phyloP scores from a whole-genome alignment of 1,140 invertebrate genomes.

The Trachelipus rathkii region DNA sequence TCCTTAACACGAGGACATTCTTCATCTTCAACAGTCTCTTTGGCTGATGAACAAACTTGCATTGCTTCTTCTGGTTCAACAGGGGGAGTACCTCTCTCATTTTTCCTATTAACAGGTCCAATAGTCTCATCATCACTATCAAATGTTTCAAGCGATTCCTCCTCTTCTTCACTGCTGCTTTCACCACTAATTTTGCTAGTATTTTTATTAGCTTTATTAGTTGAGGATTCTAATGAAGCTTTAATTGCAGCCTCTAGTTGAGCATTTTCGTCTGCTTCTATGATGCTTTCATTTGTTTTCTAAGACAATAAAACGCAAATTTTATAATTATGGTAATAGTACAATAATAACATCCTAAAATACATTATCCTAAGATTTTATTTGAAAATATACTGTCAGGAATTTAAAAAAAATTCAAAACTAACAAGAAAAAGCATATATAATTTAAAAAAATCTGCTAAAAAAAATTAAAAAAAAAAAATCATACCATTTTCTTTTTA shows the following conservation, averaged over 20 bases:
- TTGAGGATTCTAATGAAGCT: conserved; percentile 50
- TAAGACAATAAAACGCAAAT: conserved; percentile 2
- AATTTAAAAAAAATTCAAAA: no score
- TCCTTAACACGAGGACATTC: no score
- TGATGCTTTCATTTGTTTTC: conserved; percentile 46
- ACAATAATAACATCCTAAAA: no score
- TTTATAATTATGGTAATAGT: no score
- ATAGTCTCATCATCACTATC: conserved; percentile 40
- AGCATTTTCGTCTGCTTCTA: conserved; percentile 54
- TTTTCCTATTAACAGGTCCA: conserved; percentile 20
- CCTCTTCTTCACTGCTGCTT: conserved; percentile 37
- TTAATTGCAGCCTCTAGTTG: conserved; percentile 55
- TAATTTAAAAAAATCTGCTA: no score
- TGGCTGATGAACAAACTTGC: conserved; percentile 5
- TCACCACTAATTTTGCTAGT: conserved; percentile 26
- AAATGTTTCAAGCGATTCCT: conserved; percentile 51
- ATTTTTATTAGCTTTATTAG: conserved; percentile 16
- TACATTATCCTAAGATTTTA: no score
- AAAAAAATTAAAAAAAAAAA: conserved; percentile 1
- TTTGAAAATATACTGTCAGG: no score
- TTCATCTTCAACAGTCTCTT: neutral
- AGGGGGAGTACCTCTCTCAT: conserved; percentile 24
- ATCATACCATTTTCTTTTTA: conserved; percentile 16
- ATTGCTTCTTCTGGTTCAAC: neutral
- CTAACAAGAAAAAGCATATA: no score